Conservation (phyloP, 35 echinoderm and acorn worm genomes). For the Antedon bifida region DNA sequence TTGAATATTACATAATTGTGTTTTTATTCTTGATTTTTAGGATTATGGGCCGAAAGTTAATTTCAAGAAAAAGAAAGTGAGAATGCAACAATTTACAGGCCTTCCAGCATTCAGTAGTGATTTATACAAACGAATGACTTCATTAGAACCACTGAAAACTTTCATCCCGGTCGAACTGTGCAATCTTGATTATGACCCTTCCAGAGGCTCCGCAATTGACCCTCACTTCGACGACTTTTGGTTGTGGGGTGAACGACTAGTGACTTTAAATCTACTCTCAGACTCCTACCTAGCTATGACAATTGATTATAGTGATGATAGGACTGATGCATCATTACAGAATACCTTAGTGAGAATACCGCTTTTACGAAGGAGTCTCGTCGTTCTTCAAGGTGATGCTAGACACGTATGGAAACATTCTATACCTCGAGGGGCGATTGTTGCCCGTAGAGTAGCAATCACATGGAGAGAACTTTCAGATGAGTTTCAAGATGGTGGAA, state of each 20-base stretch:
- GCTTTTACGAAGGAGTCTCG: constrained; percentile 40
- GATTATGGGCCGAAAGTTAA: constrained; percentile 93
- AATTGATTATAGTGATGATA: not conserved
- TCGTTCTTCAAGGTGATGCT: constrained; percentile 47
- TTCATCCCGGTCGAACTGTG: constrained; percentile 75
- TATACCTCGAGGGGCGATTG: constrained; percentile 57
- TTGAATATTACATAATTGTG: not conserved
- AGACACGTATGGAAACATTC: constrained; percentile 75
- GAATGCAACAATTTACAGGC: constrained; percentile 38
- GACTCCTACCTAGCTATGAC: constrained; percentile 42
- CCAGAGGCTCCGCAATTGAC: constrained; percentile 76
- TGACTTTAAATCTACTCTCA: constrained; percentile 79
- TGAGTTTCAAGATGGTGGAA: constrained; percentile 50
- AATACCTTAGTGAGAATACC: constrained; percentile 22
- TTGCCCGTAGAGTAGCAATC: constrained; percentile 59
- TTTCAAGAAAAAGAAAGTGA: constrained; percentile 79
- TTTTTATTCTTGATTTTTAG: constrained; percentile 6
- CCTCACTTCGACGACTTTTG: constrained; percentile 83
- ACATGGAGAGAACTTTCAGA: constrained; percentile 69
- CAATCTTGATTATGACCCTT: constrained; percentile 74
- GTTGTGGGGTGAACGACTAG: constrained; percentile 81
- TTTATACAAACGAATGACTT: constrained; percentile 34
- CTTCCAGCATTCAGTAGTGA: constrained; percentile 58
- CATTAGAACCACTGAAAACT: not conserved
- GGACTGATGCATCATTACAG: not conserved